phyloP scores from a whole-genome alignment of 2,797 vertebrate species.

The Melanotaenia boesemani region DNA sequence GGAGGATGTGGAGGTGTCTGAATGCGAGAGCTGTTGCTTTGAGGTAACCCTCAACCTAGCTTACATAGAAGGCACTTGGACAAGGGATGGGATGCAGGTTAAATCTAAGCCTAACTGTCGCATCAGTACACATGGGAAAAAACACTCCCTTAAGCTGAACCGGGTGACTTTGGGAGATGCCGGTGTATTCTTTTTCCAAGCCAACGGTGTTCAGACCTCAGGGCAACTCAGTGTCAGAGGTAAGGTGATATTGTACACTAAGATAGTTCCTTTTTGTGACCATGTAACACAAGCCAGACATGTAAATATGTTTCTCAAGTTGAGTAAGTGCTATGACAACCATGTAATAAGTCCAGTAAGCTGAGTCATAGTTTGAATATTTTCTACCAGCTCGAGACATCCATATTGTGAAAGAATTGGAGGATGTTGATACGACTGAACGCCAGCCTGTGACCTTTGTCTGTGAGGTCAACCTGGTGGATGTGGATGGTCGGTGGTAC shows the following conservation, averaged over 20 bases:
- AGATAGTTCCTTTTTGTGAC: neutral
- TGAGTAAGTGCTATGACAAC: neutral
- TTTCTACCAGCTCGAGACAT: conserved; percentile 88
- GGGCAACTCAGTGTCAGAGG: conserved; percentile 89
- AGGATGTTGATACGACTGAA: conserved; percentile 90
- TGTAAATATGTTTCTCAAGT: neutral
- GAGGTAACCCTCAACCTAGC: conserved; percentile 90
- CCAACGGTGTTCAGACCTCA: conserved; percentile 86
- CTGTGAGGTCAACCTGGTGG: conserved; percentile 92
- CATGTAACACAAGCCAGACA: neutral
- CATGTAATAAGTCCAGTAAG: neutral
- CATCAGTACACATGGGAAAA: conserved; percentile 84
- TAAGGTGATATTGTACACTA: conserved; percentile 56
- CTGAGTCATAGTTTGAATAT: conserved; percentile 31
- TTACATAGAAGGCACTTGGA: conserved; percentile 89
- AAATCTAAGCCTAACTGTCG: conserved; percentile 86
- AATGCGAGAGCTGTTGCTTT: conserved; percentile 87
- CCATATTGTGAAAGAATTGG: conserved; percentile 86
- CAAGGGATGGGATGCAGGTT: conserved; percentile 85
- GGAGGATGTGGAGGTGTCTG: conserved; percentile 82
- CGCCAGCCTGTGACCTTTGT: conserved; percentile 86
- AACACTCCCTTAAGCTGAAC: conserved; percentile 86
- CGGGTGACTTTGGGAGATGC: conserved; percentile 84
- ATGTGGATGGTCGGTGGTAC: conserved; percentile 94
- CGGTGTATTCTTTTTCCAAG: conserved; percentile 88